Evolutionary conservation across 2,888 invertebrate species (phyloP).

Genomic region (Limenitis camilla): DNA sequence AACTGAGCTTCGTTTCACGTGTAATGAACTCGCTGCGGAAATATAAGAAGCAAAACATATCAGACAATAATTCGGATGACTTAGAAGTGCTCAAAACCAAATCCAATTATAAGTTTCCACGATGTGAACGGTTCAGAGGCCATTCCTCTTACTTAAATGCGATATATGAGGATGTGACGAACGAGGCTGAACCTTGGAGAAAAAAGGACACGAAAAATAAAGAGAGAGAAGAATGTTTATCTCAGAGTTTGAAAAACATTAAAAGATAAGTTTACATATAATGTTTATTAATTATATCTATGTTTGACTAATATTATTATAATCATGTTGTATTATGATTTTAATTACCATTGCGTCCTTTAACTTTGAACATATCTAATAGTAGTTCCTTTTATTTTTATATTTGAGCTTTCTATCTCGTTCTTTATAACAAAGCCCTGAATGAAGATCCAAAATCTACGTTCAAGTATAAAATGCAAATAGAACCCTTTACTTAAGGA

Average conservation of each 20-base stretch:
- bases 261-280: constrained; percentile 8
- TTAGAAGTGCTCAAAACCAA: constrained; percentile 29
- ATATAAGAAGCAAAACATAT: constrained; percentile 31
- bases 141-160: constrained; percentile 37
- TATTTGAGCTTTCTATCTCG: no score
- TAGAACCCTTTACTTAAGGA: no score
- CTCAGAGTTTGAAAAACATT: constrained; percentile 11
- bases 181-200: constrained; percentile 2
- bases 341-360: no score
- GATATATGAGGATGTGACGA: constrained; percentile 44
- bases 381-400: no score
- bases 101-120: constrained; percentile 53
- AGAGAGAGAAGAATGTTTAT: constrained; percentile 19
- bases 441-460: no score
- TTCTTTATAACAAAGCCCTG: no score
- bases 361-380: no score
- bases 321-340: no score
- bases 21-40: constrained; percentile 45
- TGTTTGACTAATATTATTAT: no score
- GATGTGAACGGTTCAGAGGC: constrained; percentile 36
- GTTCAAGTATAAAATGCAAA: no score
- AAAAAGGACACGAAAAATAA: constrained; percentile 26
- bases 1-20: constrained; percentile 41
- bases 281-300: not conserved
- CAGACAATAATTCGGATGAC: constrained; percentile 30